These are phyloP conservation scores for Sebastes hopkinsi DNA, from an alignment of 2,797 vertebrate genomes.

Conservation along the genomic window DNA sequence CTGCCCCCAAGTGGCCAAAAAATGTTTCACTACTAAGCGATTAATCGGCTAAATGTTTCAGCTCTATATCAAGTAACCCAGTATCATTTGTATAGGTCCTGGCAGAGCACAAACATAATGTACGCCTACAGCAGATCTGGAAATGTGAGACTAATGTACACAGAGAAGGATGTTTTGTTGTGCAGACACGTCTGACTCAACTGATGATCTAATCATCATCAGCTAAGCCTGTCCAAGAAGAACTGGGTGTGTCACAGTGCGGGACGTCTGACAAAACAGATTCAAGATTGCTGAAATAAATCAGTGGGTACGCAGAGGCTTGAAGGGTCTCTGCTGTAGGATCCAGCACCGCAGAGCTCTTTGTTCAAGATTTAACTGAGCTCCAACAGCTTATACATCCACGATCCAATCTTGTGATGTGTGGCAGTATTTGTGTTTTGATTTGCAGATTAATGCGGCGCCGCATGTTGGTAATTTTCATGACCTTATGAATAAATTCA, in stretches of 20 bases:
- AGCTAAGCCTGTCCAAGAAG: slow-evolving; percentile 12
- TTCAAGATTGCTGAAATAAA: slow-evolving; percentile 34
- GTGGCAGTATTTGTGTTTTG: slow-evolving; percentile 33
- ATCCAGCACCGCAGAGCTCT: slow-evolving; percentile 13
- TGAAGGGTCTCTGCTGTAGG: background rate
- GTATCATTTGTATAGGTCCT: slow-evolving; percentile 14
- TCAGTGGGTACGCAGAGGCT: background rate
- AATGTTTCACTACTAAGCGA: background rate
- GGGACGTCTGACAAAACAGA: slow-evolving; percentile 32
- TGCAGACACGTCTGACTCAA: slow-evolving; percentile 35
- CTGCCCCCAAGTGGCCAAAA: background rate
- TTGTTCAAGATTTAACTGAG: slow-evolving; percentile 40
- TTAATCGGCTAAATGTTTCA: background rate
- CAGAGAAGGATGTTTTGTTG: slow-evolving; percentile 27
- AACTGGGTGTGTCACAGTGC: slow-evolving; percentile 53
- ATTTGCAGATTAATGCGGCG: slow-evolving; percentile 55
- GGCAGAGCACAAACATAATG: background rate
- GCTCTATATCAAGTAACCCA: slow-evolving; percentile 7
- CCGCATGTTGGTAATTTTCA: slow-evolving; percentile 16
- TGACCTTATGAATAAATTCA: slow-evolving; percentile 58
- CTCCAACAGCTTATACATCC: slow-evolving; percentile 45
- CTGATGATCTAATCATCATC: slow-evolving; percentile 44
- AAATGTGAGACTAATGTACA: slow-evolving; percentile 44
- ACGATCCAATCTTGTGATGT: slow-evolving; percentile 45
- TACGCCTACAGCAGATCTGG: background rate